Evolutionary conservation across 1,140 invertebrate species (phyloP), one percentile per base, ranked within the genome.

Genomic region (Ostrea denselamellosa): DNA sequence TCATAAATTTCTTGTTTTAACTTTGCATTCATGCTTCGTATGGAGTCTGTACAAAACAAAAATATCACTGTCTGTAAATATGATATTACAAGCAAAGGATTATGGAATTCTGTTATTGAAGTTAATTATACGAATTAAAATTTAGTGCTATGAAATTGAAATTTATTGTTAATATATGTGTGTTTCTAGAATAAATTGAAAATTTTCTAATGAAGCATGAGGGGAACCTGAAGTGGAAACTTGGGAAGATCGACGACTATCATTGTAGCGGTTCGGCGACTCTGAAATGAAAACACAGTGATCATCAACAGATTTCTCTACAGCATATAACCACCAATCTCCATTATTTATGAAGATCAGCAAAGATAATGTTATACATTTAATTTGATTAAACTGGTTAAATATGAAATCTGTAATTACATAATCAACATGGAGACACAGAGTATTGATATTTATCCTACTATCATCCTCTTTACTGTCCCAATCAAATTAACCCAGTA

Each of bases 21-120:
- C 56, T 90, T 88, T 22, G 90, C 91, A 85, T 92, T 92, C 88
- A 92, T 90, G 54, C n/a, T 84, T 53, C 88, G 62, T 58, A 90
- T 89, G 19, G 87, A 87, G 34, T 92, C 91, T 92, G 88, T 53
- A 87, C 85, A 44, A 83, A 9, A 81, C 62, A 68, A 68, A 83
- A 84, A 52, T 7, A 81, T 62, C 34, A 82, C 34, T 44, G 2
- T 44, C 34, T 44, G 34, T 62, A 62, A 10, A 56, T 56, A 56
- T 56, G 54, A 9, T 0, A 56, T 17, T 12, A 56, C 54, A 56
- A 4, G 54, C 8, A 56, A 56, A 56, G 9, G 14, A 56, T 17
- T 12, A 56, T 0, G 14, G 8, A 56, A 56, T 56, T 56, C 9
- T 56, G 54, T 56, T 12, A 56, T 56, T 1, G 8, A 56, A 17